phyloP scores from a whole-genome alignment of 1,140 invertebrate species.

The Choristoneura fumiferana region DNA sequence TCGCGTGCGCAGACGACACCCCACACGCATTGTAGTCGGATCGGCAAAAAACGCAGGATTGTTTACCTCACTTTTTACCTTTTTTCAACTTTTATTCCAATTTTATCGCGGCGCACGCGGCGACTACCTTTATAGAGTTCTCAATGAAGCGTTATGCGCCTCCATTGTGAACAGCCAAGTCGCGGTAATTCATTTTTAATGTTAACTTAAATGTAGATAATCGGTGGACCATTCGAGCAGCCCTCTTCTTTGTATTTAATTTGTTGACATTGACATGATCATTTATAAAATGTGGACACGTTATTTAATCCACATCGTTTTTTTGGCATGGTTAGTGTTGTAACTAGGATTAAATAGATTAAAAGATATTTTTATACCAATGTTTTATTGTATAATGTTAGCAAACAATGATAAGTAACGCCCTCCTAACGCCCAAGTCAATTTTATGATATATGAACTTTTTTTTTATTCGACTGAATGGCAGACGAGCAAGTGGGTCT shows the following conservation, averaged over 20 bases:
- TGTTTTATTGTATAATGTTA: constrained; percentile 7
- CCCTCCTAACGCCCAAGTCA: too few relatives aligned
- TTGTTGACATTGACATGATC: constrained; percentile 24
- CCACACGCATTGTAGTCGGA: constrained; percentile 47
- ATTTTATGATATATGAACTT: too few relatives aligned
- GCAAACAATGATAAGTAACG: too few relatives aligned
- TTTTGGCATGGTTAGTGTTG: neutral
- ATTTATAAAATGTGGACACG: constrained; percentile 18
- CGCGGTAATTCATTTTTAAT: constrained; percentile 65
- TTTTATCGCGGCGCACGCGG: constrained; percentile 66
- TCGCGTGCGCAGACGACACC: constrained; percentile 62
- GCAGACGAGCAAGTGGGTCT: too few relatives aligned
- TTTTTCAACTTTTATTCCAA: constrained; percentile 71
- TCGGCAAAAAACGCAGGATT: constrained; percentile 67
- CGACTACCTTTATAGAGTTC: constrained; percentile 48
- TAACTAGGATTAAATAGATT: neutral
- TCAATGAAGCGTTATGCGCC: constrained; percentile 57
- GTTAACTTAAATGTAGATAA: constrained; percentile 65
- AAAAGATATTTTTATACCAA: neutral
- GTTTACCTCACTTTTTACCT: constrained; percentile 76
- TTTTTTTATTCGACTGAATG: too few relatives aligned
- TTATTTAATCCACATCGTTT: constrained; percentile 1
- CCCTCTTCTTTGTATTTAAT: constrained; percentile 37
- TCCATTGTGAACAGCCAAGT: constrained; percentile 55
- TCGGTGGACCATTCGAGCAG: constrained; percentile 37